Evolutionary conservation across 2,797 vertebrate genomes (phyloP), one percentile per base, ranked within the genome.

Genomic region (Poeciliopsis turneri): DNA sequence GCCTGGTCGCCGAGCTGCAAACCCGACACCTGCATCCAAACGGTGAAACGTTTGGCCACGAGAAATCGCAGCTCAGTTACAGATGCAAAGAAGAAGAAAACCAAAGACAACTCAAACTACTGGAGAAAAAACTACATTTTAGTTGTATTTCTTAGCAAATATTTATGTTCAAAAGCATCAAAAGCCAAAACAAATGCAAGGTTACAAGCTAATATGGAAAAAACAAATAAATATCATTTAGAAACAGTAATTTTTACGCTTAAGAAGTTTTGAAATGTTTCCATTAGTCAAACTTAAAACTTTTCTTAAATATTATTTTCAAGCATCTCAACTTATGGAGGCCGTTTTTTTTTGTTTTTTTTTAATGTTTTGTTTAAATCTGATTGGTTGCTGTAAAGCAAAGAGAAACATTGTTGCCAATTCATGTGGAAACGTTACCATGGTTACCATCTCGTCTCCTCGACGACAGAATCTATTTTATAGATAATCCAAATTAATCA

Each of bases 101-200:
- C 90, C 86, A 92, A 90, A 36, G 15, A 18, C 15, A 36, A 30
- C 28, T 28, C 57, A 59, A 59, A 30, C 12, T 15, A 15, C 55
- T 28, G n/a, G n/a, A 59, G n/a, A 64, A 61, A 18, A 61, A 36
- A 64, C 1, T 2, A 8, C 0, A 2, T 36, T 59, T 59, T 59
- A 16, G 57, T 30, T 59, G n/a, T 16, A 5, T 59, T 30, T 30
- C 11, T 53, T 53, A 16, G 57, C 13, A 59, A 59, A 59, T 59
- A 30, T 30, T 59, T 28, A 30, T 6, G 28, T 6, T 30, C n/a
- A 13, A 30, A 59, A 30, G n/a, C n/a, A 59, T 59, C 1, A 13
- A 28, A 28, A 13, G 28, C 11, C n/a, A 2, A 28, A 59, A 55
- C 53, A 10, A 55, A 55, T n/a, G 53, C 25, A 0, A 25, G 25